These are phyloP conservation scores for Luffia ferchaultella DNA, from an alignment of 2,888 invertebrate species.

Conservation along the genomic window DNA sequence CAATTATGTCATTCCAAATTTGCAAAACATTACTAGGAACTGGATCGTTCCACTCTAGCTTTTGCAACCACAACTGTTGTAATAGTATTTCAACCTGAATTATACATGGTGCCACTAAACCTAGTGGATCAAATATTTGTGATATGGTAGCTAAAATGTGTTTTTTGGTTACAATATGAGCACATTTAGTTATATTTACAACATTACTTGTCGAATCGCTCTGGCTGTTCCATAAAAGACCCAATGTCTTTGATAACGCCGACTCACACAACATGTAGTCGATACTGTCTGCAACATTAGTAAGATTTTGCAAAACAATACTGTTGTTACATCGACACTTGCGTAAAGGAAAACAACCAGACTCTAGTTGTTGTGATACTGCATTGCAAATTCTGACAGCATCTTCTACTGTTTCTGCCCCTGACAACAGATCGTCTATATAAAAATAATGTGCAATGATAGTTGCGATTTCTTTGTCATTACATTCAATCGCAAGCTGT, in stretches of 20 bases:
- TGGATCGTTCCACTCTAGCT: constrained; percentile 18
- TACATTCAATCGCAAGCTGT: constrained; percentile 23
- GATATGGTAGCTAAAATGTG: too few species aligned
- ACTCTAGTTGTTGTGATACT: constrained; percentile 8
- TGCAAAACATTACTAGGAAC: constrained; percentile 12
- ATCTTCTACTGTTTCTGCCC: constrained; percentile 7
- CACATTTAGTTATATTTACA: constrained; percentile 15
- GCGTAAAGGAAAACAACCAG: constrained; percentile 16
- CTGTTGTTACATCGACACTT: constrained; percentile 17
- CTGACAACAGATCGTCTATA: constrained; percentile 20
- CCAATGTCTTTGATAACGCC: too few species aligned
- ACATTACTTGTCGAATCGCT: too few species aligned
- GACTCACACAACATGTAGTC: too few species aligned
- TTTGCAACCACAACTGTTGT: constrained; percentile 18
- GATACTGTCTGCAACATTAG: too few species aligned
- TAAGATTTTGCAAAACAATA: not conserved
- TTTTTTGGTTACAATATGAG: constrained; percentile 14
- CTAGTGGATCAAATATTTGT: constrained; percentile 19
- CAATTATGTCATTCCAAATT: constrained; percentile 11
- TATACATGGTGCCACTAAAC: constrained; percentile 14
- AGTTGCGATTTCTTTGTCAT: constrained; percentile 14
- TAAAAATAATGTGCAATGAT: constrained; percentile 18
- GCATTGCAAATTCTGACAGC: constrained; percentile 1
- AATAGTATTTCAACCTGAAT: constrained; percentile 18
- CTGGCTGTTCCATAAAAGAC: constrained; percentile 16